A percentile compares a stretch with the other conserved stretches of the same genome.
phyloP scores from a whole-genome alignment of 2,888 invertebrate species.

The Microctonus aethiopoides region DNA sequence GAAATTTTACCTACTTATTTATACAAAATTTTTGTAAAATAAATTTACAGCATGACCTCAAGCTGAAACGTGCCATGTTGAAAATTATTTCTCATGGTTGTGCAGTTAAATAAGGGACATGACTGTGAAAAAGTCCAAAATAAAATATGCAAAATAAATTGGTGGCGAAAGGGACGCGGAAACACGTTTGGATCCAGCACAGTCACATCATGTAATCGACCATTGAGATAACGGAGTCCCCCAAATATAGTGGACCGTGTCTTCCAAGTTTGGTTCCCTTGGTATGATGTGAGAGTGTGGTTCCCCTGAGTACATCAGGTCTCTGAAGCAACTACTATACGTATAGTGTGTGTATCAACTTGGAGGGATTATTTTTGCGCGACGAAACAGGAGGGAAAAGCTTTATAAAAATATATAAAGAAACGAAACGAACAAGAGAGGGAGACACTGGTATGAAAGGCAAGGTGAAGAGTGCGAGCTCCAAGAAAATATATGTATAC shows the following conservation, averaged over 20 bases:
- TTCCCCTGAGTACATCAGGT: neutral
- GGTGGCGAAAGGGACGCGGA: slow-evolving; percentile 17
- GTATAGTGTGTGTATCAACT: slow-evolving; percentile 34
- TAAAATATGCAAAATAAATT: slow-evolving; percentile 16
- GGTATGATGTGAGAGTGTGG: neutral
- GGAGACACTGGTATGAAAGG: slow-evolving; percentile 1
- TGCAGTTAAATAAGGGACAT: neutral
- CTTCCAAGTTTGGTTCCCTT: slow-evolving; percentile 22
- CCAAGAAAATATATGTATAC: slow-evolving; percentile 6
- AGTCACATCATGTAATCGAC: slow-evolving; percentile 12
- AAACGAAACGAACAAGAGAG: slow-evolving; percentile 41
- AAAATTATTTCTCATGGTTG: neutral
- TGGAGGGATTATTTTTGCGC: slow-evolving; percentile 49
- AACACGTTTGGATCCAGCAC: slow-evolving; percentile 12
- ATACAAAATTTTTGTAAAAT: neutral
- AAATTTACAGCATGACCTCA: neutral
- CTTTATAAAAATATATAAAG: slow-evolving; percentile 36
- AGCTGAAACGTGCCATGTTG: neutral
- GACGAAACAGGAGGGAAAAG: slow-evolving; percentile 42
- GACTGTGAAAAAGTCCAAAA: neutral
- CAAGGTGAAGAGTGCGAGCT: slow-evolving; percentile 17
- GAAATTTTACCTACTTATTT: too few species aligned
- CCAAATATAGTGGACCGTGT: slow-evolving; percentile 32
- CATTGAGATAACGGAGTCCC: slow-evolving; percentile 29
- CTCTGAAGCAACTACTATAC: too few species aligned